Evolutionary conservation across 1,140 invertebrate genomes (phyloP).

Genomic region (Magallana ariakensis): DNA sequence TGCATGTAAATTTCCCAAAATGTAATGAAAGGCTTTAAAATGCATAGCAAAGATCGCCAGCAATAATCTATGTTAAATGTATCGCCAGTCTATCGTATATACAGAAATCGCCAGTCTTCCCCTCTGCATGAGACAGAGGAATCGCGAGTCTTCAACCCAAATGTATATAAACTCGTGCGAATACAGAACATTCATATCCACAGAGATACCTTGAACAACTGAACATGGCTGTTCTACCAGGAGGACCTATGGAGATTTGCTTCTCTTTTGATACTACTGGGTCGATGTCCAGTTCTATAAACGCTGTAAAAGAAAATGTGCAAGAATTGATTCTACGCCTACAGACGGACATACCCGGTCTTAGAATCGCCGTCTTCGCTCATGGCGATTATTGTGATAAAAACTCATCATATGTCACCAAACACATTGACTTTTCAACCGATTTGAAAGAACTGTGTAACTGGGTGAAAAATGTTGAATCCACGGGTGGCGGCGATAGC

Average conservation of each 20-base stretch:
- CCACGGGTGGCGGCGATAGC: slow-evolving; percentile 62
- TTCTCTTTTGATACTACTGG: slow-evolving; percentile 78
- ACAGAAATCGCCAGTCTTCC: too few relatives aligned
- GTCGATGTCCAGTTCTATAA: slow-evolving; percentile 72
- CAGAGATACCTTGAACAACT: too few relatives aligned
- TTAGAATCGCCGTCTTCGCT: slow-evolving; percentile 65
- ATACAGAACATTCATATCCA: too few relatives aligned
- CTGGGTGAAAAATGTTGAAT: slow-evolving; percentile 62
- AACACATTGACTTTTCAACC: slow-evolving; percentile 66
- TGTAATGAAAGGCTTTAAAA: too few relatives aligned
- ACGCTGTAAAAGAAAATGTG: slow-evolving; percentile 68
- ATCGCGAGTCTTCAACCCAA: too few relatives aligned
- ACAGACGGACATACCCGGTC: slow-evolving; percentile 61
- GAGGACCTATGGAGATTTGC: slow-evolving; percentile 73
- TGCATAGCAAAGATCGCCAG: too few relatives aligned
- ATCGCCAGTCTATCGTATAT: too few relatives aligned
- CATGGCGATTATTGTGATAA: slow-evolving; percentile 72
- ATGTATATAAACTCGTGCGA: too few relatives aligned
- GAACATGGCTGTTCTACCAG: slow-evolving; percentile 58
- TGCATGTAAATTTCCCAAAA: too few relatives aligned
- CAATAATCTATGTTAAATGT: too few relatives aligned
- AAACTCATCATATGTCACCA: slow-evolving; percentile 65
- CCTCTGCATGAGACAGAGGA: too few relatives aligned
- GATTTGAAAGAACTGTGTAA: slow-evolving; percentile 61
- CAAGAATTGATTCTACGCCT: slow-evolving; percentile 71